Evolutionary conservation across 2,113 vertebrate genomes (phyloP), one percentile per base, ranked within the genome.

Genomic region (Nanger granti): DNA sequence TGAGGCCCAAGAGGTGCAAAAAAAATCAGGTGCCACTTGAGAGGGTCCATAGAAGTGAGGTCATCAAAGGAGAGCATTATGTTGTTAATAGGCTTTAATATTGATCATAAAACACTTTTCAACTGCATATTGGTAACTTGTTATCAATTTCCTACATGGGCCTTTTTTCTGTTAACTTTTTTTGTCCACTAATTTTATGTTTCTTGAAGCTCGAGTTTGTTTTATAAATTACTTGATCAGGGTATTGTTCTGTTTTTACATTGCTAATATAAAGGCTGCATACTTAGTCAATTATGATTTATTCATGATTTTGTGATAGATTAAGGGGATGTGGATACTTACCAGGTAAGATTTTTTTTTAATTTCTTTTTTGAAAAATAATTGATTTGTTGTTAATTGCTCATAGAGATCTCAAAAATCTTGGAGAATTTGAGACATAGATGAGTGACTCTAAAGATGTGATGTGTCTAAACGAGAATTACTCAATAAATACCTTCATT

Each of bases 281-380:
- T 84, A 90, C 87, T 41, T 83, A n/a, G 13, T 79, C 44, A 24
- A 0, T 94, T 95, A 10, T 76, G 86, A 44, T 69, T 95, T 94
- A 49, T 82, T 90, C 34, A 52, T 13, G 55, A 47, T 80, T 94
- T 80, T 93, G 13, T 85, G 55, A 84, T 90, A 80, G 82, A 80
- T 31, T 44, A 64, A 80, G 54, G 44, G 10, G 8, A 29, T 89
- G 15, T 82, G 28, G 85, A 18, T 93, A 91, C 13, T 94, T 96
- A 44, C 24, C 76, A 95, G 60, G 29, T 82, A 64, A 20, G 20
- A 22, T 85, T 97, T 9, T 95, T 86, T 94, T 95, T 88, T 1
- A 29, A 64, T 64, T 97, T 94, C 9, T 94, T 82, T 93, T 95
- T 96, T 91, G 31, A 14, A 91, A 92, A 84, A 47, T 90, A 90